Base-by-base conservation (phyloP, 2,797 vertebrate species). In the Eidolon dupreanum region DNA sequence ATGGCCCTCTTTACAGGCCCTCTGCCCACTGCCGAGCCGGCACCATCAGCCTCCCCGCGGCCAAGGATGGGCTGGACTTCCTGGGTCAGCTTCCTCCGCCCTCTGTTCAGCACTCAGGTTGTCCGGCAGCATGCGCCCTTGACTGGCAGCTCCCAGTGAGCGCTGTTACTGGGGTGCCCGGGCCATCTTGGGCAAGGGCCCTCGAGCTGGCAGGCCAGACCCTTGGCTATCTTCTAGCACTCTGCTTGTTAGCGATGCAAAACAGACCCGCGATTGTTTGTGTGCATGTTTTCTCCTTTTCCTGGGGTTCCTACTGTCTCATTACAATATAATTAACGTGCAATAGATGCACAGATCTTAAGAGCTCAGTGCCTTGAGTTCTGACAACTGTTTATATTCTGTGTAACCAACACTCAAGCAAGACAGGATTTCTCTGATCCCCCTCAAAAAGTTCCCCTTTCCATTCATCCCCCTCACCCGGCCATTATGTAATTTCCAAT, bases 191-290 rank as follows among this genome's bases (percentile, higher is more conserved):
- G 90, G 79, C 71, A 46, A 71, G 55, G 68, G 63, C 66, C 70
- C 73, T 83, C 84, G 96, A 73, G 93, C 51, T 0, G 87, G 93
- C 94, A 97, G 97, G 96, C 96, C 96, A 75, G 51, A 41, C 53
- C 84, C 73, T 59, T 33, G 73, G 53, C 82, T 65, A 22, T 59
- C 79, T 88, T 51, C n/a, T 16, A 26, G 71, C 66, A 49, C 19
- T 19, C 55, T 24, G 19, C 15, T 81, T 53, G 86, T 90, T 57
- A 49, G 46, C 10, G 0, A 57, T 53, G 93, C 77, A 65, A 36
- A 91, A 96, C 94, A 98, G 96, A 73, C 66, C 36, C 0, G 0
- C 2, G 31, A 84, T 70, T 94, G 95, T 95, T 46, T 86, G 38
- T 38, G 31, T 1, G 43, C 17, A 7, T 68, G 36, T 31, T 88